Evolutionary conservation across 1,140 invertebrate species (phyloP).

Genomic region (Drosophila setifemur): DNA sequence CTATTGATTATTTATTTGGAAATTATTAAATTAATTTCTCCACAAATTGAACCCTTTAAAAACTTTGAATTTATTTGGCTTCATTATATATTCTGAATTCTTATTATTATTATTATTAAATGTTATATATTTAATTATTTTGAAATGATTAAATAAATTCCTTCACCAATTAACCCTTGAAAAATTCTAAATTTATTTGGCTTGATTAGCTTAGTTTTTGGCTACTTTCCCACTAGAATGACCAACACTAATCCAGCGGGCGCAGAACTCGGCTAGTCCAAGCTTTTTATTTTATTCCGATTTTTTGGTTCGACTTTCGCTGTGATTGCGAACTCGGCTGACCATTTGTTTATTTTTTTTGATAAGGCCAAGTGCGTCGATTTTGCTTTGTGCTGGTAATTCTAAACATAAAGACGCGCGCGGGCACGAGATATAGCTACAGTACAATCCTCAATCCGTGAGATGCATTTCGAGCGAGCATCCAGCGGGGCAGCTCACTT

Average conservation of each 20-base stretch:
- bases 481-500: slow-evolving; percentile 4
- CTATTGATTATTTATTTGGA: too few species aligned
- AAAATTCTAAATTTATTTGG: neutral
- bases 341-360: slow-evolving; percentile 7
- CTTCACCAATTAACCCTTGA: accelerated
- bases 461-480: neutral
- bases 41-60: too few species aligned
- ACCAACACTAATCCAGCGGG: slow-evolving; percentile 1
- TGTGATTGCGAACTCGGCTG: slow-evolving; percentile 56
- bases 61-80: too few species aligned
- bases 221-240: neutral
- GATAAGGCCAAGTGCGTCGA: too few species aligned
- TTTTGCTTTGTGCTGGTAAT: slow-evolving; percentile 48
- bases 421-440: neutral
- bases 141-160: too few species aligned
- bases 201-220: neutral
- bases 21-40: too few species aligned
- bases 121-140: neutral
- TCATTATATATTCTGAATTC: too few species aligned
- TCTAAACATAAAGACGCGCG: slow-evolving; percentile 35
- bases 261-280: slow-evolving; percentile 12
- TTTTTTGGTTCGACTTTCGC: slow-evolving; percentile 2
- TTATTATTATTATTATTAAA: too few species aligned
- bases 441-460: too few species aligned
- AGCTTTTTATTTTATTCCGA: slow-evolving; percentile 29